Evolutionary conservation across 2,113 vertebrate genomes (phyloP).

Genomic region (Spilogale gracilis): DNA sequence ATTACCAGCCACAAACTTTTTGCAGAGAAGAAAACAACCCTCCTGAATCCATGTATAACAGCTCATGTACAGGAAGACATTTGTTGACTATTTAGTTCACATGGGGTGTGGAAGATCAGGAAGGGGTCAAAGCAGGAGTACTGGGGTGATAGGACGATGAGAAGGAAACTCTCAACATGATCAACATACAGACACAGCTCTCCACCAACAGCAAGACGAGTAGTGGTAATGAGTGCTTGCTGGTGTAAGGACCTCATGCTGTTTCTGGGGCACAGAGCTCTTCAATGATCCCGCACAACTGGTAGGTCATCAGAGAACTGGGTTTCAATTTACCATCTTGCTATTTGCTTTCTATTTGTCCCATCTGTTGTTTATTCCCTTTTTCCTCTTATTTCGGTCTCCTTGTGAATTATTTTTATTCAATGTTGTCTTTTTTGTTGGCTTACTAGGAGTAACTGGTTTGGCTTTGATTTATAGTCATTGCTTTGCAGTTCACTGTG

Average conservation of each 20-base stretch:
- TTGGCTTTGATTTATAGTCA: not conserved
- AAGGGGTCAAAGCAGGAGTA: not conserved
- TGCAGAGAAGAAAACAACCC: no score
- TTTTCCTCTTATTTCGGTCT: not conserved
- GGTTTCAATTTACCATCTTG: not conserved
- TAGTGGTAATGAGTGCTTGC: fast-evolving
- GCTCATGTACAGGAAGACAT: fast-evolving
- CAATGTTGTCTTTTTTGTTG: not conserved
- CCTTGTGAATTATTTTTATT: not conserved
- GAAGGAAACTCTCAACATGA: fast-evolving
- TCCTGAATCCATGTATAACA: not conserved
- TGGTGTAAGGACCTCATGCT: fast-evolving
- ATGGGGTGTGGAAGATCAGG: not conserved
- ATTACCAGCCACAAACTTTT: not conserved
- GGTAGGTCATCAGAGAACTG: fast-evolving
- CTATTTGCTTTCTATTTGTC: not conserved
- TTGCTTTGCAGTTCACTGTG: not conserved
- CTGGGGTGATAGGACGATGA: fast-evolving
- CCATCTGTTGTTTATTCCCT: not conserved
- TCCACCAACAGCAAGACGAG: fast-evolving
- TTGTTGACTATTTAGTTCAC: fast-evolving
- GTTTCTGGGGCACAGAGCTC: not conserved
- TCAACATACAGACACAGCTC: fast-evolving
- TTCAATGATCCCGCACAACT: not conserved
- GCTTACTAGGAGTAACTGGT: not conserved